Conservation (phyloP, 2,113 vertebrate species). For the Channa argus region DNA sequence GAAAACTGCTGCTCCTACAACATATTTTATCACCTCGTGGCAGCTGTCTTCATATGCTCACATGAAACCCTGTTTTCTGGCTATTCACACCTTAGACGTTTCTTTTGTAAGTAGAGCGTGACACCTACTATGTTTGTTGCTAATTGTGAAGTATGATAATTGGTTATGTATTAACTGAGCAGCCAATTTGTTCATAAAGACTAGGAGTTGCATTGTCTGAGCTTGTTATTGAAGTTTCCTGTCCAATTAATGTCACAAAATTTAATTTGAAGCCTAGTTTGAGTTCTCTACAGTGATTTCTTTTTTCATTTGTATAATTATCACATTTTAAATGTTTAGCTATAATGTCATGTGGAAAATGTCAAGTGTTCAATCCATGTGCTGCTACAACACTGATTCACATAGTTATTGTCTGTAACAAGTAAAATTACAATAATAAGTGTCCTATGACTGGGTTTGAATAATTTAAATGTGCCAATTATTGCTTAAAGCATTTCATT, state of each 20-base stretch:
- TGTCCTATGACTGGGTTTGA: conserved; percentile 1
- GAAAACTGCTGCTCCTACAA: neutral
- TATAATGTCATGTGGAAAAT: conserved; percentile 12
- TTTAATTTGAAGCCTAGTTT: neutral
- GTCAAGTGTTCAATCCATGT: neutral
- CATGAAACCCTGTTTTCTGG: conserved; percentile 9
- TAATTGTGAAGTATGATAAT: neutral
- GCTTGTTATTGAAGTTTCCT: conserved; percentile 11
- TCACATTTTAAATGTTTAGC: conserved; percentile 10
- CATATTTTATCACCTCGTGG: conserved; percentile 11
- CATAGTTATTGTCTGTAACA: conserved; percentile 5
- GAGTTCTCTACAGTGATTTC: neutral
- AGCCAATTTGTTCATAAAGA: conserved; percentile 3
- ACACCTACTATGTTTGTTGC: neutral
- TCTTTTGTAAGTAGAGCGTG: neutral
- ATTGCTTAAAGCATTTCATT: conserved; percentile 27
- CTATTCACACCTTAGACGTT: neutral
- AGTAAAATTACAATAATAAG: conserved; percentile 14
- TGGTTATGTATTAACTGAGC: neutral
- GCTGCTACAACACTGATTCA: conserved; percentile 6
- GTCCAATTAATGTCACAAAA: neutral
- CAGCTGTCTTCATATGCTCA: neutral
- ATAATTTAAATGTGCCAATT: neutral
- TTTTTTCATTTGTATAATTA: conserved; percentile 36
- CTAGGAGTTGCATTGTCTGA: conserved; percentile 1